Conservation (phyloP, 2,888 invertebrate genomes). For the Drosophila recens region DNA sequence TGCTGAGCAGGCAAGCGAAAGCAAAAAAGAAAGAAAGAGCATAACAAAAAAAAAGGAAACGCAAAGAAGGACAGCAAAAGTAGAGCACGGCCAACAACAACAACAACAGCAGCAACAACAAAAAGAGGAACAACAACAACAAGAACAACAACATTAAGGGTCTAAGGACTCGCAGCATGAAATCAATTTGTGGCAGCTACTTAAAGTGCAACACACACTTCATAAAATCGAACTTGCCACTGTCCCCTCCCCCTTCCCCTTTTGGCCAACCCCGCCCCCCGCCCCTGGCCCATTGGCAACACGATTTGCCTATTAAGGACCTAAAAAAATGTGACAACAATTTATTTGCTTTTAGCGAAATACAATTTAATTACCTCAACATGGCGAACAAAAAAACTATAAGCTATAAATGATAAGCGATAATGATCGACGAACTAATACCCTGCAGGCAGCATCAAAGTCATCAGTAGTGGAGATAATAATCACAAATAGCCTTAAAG, state of each 20-base stretch:
- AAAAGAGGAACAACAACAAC: neutral
- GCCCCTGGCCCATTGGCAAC: slow-evolving; percentile 34
- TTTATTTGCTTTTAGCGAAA: slow-evolving; percentile 55
- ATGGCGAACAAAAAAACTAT: slow-evolving; percentile 22
- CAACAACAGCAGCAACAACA: neutral
- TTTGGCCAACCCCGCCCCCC: too few relatives aligned
- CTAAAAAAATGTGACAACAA: slow-evolving; percentile 58
- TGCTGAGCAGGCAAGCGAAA: slow-evolving; percentile 8
- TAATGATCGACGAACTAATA: neutral
- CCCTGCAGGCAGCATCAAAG: neutral
- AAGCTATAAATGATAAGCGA: neutral
- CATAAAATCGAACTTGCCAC: slow-evolving; percentile 8
- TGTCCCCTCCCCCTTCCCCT: neutral
- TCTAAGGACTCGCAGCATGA: slow-evolving; percentile 60
- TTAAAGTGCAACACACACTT: slow-evolving; percentile 70
- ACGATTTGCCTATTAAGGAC: slow-evolving; percentile 73
- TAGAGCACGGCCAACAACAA: slow-evolving; percentile 57
- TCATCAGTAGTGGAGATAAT: neutral
- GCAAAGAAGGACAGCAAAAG: slow-evolving; percentile 20
- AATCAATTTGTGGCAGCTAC: slow-evolving; percentile 80
- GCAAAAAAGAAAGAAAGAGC: neutral
- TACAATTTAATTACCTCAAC: slow-evolving; percentile 73
- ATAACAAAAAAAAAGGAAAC: neutral
- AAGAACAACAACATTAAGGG: neutral
- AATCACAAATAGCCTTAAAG: neutral